Base-by-base conservation (phyloP, 2,113 vertebrate genomes). In the Murina feae region DNA sequence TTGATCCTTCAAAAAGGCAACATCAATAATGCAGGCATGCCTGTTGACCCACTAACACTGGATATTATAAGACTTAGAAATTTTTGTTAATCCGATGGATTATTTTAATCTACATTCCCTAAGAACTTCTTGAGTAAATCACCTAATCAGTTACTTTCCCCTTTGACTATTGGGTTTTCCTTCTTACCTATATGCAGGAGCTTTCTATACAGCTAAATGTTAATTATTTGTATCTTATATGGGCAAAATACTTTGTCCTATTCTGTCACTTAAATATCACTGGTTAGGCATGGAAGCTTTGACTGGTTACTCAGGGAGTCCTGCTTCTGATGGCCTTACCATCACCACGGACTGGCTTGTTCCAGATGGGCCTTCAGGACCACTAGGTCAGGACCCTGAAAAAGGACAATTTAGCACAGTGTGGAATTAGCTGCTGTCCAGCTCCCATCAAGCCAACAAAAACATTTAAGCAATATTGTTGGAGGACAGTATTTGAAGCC, bases 61-160 rank as follows among this genome's bases (percentile, higher is more conserved):
- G 4, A 30, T 68, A 30, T 72, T 69, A 20, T 32, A 74, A 5
- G 6, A 37, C 14, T 74, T 90, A 35, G 21, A 11, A 23, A 76
- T 42, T 39, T 88, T 94, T 87, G 11, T 85, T 93, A 71, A 83
- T 84, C 76, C 14, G 63, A 30, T 51, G 68, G 53, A 60, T 95
- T 10, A 72, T 53, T 80, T 78, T 55, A 30, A 78, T 63, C 42
- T 86, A 37, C 30, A 81, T 60, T 90, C n/a, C 81, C 65, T 81
- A 37, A 90, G 66, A 95, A 88, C 6, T 39, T 89, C 39, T 63
- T 76, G 69, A 75, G 49, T 44, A 79, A 80, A 76, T 71, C 75
- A 71, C 28, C n/a, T 81, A 21, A 47, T 72, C 32, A 71, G n/a
- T 63, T 60, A 87, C 23, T 25, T 92, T 76, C 3, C 47, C 58